Percentiles rank a stretch among this genome's conserved stretches.
Conservation (phyloP, 64 coral and sea anemone genomes). For the Orbicella faveolata region DNA sequence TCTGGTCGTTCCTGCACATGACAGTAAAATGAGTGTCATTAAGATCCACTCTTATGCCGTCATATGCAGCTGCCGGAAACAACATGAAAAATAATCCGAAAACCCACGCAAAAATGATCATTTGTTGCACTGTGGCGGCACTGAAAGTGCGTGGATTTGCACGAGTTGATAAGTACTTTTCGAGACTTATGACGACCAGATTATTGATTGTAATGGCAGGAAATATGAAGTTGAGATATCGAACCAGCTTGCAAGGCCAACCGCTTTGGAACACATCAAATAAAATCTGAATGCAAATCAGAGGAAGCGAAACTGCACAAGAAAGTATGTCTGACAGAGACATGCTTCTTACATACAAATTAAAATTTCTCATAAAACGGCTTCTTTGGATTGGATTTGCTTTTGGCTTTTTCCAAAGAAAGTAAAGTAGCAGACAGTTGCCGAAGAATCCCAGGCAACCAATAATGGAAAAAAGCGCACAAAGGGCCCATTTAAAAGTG, state of each 20-base stretch:
- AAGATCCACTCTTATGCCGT: not conserved
- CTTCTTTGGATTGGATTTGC: not conserved
- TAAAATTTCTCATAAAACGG: not conserved
- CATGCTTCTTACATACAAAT: not conserved
- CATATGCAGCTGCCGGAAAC: not conserved
- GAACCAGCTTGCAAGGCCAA: constrained; percentile 8
- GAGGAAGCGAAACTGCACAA: not conserved
- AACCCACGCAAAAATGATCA: constrained; percentile 13
- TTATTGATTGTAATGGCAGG: constrained; percentile 25
- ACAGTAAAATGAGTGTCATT: not conserved
- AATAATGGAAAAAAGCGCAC: not conserved
- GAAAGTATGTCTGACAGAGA: constrained; percentile 10
- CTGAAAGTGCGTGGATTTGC: not conserved
- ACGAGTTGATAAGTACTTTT: constrained; percentile 40
- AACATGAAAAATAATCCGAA: not conserved
- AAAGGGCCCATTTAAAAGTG: not conserved
- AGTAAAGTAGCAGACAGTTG: not conserved
- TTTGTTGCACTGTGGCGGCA: not conserved
- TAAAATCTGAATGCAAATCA: not conserved
- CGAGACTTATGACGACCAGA: constrained; percentile 43
- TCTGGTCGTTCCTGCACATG: not conserved
- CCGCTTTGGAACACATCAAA: constrained; percentile 49
- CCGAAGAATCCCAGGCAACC: not conserved
- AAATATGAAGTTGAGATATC: constrained; percentile 34
- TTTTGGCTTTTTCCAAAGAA: not conserved